Conservation (phyloP, 2,113 vertebrate genomes). For the Theristicus caerulescens region DNA sequence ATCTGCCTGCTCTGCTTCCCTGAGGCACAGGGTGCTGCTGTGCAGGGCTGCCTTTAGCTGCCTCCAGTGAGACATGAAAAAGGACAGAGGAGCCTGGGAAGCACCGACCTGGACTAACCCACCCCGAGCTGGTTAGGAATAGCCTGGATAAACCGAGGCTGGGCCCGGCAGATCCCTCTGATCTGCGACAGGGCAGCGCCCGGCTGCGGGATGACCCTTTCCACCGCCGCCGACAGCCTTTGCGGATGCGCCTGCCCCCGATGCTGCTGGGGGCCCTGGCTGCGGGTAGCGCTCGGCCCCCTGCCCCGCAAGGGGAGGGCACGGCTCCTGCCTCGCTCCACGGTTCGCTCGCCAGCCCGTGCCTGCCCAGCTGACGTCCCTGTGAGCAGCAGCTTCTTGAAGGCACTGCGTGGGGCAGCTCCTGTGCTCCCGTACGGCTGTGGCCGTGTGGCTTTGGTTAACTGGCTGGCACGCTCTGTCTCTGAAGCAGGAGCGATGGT, state of each 20-base stretch:
- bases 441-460: constrained; percentile 29
- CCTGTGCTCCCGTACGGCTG: background rate
- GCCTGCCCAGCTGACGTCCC: background rate
- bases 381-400: background rate
- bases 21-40: background rate
- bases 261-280: background rate
- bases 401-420: background rate
- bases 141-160: background rate
- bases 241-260: background rate
- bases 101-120: background rate
- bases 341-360: background rate
- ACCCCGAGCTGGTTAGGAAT: background rate
- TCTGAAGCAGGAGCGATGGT: background rate
- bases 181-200: background rate
- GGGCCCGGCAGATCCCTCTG: background rate
- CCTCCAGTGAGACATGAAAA: background rate
- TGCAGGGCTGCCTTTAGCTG: background rate
- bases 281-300: background rate
- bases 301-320: background rate
- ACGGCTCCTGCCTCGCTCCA: background rate
- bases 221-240: background rate
- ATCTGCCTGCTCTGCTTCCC: constrained; percentile 4
- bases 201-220: background rate
- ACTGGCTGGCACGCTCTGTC: background rate
- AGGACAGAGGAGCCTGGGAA: background rate